Evolutionary conservation across 2,888 invertebrate species (phyloP).

Genomic region (Scaptomyza tumidula): DNA sequence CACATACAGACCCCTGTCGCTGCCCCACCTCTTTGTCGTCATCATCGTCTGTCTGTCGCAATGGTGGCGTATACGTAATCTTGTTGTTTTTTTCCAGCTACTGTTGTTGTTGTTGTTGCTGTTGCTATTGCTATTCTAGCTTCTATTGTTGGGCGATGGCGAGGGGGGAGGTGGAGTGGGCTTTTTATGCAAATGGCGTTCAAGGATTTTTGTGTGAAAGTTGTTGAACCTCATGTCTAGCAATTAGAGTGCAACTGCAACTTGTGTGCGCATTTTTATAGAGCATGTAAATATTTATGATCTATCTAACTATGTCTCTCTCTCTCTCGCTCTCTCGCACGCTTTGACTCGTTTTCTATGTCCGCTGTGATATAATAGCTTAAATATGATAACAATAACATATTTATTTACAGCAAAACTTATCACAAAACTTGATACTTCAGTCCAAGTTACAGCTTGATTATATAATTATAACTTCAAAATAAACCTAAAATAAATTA

Average conservation of each 20-base stretch:
- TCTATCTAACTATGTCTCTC: slow-evolving; percentile 9
- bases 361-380: not conserved
- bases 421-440: too few relatives aligned
- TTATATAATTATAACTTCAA: too few relatives aligned
- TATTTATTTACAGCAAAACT: too few relatives aligned
- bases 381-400: not conserved
- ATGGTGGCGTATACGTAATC: slow-evolving; percentile 73
- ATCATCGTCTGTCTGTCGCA: slow-evolving; percentile 46
- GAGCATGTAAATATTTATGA: slow-evolving; percentile 53
- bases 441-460: too few relatives aligned
- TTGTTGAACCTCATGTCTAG: slow-evolving; percentile 81
- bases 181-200: slow-evolving; percentile 81
- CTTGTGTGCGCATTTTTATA: slow-evolving; percentile 52
- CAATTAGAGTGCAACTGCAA: slow-evolving; percentile 73
- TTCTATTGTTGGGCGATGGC: slow-evolving; percentile 19
- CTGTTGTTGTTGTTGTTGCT: slow-evolving; percentile 18
- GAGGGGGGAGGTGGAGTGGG: not conserved
- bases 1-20: not conserved
- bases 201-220: slow-evolving; percentile 82
- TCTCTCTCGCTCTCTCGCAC: not conserved
- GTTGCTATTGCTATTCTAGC: slow-evolving; percentile 38
- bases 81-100: slow-evolving; percentile 45
- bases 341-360: too few relatives aligned
- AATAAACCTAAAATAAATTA: too few relatives aligned
- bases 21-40: slow-evolving; percentile 27